Percentiles rank a stretch among this genome's conserved stretches.
These are phyloP conservation scores for Brachionus plicatilis DNA, from an alignment of 1,140 invertebrate species.

Conservation along the genomic window DNA sequence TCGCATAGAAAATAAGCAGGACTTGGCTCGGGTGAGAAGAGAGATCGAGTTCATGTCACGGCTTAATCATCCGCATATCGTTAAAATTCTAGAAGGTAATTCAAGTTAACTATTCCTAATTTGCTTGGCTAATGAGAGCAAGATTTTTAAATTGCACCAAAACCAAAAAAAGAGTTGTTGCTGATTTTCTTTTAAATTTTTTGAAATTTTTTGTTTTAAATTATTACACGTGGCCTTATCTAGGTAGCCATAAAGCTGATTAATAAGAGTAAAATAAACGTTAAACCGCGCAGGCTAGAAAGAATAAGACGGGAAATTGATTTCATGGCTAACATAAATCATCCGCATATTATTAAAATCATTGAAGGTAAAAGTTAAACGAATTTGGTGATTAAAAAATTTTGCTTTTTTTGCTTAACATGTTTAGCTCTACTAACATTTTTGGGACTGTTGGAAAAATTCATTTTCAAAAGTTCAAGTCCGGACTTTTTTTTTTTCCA, in stretches of 20 bases:
- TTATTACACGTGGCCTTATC: not conserved
- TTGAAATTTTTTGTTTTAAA: not conserved
- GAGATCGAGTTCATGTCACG: slow-evolving; percentile 99
- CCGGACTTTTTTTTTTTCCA: too few relatives aligned
- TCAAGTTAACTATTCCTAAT: not conserved
- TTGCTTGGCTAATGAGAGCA: not conserved
- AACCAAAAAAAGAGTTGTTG: not conserved
- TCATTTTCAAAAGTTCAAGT: not conserved
- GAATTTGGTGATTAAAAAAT: slow-evolving; percentile 25
- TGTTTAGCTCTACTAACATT: not conserved
- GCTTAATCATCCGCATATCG: slow-evolving; percentile 94
- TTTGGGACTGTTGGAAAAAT: not conserved
- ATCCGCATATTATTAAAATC: slow-evolving; percentile 97
- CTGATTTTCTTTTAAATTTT: slow-evolving; percentile 32
- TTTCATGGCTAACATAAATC: slow-evolving; percentile 94
- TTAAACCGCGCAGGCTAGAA: slow-evolving; percentile 84
- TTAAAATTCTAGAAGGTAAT: slow-evolving; percentile 94
- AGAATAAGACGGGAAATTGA: slow-evolving; percentile 85
- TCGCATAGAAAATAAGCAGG: slow-evolving; percentile 94
- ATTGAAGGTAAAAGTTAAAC: slow-evolving; percentile 74
- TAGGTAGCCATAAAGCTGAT: slow-evolving; percentile 94
- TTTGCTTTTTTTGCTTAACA: slow-evolving; percentile 38
- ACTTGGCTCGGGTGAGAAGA: slow-evolving; percentile 83
- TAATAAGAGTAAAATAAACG: slow-evolving; percentile 94
- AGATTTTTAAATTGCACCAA: not conserved